Evolutionary conservation across 2,797 vertebrate species (phyloP).

Genomic region (Astyanax mexicanus): DNA sequence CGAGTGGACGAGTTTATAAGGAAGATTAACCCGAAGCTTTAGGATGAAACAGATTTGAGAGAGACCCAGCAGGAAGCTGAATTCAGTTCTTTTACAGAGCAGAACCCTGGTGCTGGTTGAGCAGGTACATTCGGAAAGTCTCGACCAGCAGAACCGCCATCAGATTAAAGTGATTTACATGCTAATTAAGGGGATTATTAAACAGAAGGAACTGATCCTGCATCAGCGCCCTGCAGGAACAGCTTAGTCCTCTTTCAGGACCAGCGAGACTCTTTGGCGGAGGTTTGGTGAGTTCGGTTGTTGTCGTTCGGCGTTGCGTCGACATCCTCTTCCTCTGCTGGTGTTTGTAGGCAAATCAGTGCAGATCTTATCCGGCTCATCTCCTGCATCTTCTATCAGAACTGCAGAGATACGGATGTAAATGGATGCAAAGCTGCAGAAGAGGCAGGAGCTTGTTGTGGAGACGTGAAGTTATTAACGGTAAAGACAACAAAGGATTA

Average conservation of each 20-base stretch:
- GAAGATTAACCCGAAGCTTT: not conserved
- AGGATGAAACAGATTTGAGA: not conserved
- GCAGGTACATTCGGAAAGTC: not conserved
- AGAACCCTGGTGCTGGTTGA: not conserved
- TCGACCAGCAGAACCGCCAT: not conserved
- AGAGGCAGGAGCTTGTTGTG: not conserved
- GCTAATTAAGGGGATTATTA: not conserved
- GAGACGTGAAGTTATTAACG: not conserved
- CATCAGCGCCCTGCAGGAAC: not conserved
- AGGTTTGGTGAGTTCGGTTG: not conserved
- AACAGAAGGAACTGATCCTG: not conserved
- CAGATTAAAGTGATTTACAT: not conserved
- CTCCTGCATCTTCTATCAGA: not conserved
- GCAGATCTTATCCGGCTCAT: not conserved
- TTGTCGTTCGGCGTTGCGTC: not conserved
- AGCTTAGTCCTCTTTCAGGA: not conserved
- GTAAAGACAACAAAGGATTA: not conserved
- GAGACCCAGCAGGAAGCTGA: not conserved
- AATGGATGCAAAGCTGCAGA: constrained; percentile 31
- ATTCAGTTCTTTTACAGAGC: not conserved
- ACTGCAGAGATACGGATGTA: not conserved
- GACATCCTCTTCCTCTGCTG: constrained; percentile 14
- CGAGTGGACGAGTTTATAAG: not conserved
- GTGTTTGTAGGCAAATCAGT: constrained; percentile 21
- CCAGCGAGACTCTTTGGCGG: not conserved